Evolutionary conservation across 2,113 vertebrate species (phyloP).

Genomic region (Malurus cyaneus): DNA sequence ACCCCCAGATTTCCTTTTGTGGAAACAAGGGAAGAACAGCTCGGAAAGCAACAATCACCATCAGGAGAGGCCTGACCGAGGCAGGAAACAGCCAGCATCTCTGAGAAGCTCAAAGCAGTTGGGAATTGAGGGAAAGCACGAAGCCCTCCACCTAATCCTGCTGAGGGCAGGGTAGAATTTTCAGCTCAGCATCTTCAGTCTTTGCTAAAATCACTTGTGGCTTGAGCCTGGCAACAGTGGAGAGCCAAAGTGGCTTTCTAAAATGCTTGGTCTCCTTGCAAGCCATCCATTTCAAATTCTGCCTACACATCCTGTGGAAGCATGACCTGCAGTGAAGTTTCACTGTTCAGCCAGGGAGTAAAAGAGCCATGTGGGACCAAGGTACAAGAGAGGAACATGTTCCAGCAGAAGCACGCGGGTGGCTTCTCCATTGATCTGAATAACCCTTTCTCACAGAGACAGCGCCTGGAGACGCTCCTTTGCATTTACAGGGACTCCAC

Average conservation of each 20-base stretch:
- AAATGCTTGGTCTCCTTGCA: not conserved
- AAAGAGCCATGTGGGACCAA: not conserved
- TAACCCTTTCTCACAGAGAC: not conserved
- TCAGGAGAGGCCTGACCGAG: not conserved
- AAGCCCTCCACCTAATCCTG: not conserved
- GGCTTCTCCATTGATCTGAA: not conserved
- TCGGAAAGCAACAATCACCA: not conserved
- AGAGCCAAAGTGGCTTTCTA: not conserved
- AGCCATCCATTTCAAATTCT: not conserved
- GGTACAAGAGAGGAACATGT: not conserved
- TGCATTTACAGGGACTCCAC: constrained; percentile 4
- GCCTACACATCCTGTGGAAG: not conserved
- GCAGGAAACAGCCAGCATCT: not conserved
- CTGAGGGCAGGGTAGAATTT: not conserved
- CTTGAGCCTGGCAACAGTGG: not conserved
- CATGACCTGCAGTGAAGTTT: not conserved
- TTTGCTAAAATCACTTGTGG: not conserved
- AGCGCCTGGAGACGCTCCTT: not conserved
- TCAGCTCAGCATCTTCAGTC: not conserved
- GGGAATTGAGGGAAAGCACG: not conserved
- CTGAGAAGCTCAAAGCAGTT: not conserved
- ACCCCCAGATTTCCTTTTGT: not conserved
- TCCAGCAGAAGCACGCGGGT: not conserved
- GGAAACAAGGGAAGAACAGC: not conserved
- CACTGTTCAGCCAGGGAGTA: not conserved